Percentiles rank a stretch among this genome's conserved stretches.
Conservation (phyloP, 35 echinoderm and acorn worm species). For the Lytechinus pictus region DNA sequence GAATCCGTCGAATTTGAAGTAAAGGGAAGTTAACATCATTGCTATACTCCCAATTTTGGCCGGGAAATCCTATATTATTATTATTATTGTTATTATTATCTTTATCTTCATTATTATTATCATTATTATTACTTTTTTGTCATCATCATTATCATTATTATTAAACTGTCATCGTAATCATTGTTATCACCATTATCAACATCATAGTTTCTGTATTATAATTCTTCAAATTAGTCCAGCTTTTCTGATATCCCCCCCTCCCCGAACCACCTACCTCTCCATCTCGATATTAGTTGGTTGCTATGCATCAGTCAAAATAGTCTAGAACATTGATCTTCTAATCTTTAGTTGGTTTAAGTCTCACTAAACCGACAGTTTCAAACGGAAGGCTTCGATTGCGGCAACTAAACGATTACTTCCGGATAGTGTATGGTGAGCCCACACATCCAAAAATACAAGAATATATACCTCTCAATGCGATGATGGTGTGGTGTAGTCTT, state of each 20-base stretch:
- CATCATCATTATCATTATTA: no score
- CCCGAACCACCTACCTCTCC: not conserved
- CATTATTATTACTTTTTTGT: no score
- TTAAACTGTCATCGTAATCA: no score
- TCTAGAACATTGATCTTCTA: not conserved
- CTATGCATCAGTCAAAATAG: slow-evolving; percentile 18
- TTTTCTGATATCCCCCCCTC: not conserved
- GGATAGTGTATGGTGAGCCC: not conserved
- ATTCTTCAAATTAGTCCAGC: no score
- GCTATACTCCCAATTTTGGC: no score
- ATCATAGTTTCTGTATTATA: no score
- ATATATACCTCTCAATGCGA: not conserved
- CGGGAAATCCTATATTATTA: no score
- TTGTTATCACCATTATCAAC: no score
- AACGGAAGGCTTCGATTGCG: slow-evolving; percentile 8
- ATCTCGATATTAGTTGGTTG: not conserved
- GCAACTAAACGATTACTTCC: not conserved
- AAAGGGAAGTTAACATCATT: no score
- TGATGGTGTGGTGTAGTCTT: not conserved
- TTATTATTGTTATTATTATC: no score
- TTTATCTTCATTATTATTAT: no score
- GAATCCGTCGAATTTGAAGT: no score
- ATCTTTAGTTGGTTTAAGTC: not conserved
- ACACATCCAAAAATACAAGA: not conserved
- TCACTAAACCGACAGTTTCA: not conserved